Base-by-base conservation (phyloP, 1,140 invertebrate genomes). In the Globodera ellingtonae region DNA sequence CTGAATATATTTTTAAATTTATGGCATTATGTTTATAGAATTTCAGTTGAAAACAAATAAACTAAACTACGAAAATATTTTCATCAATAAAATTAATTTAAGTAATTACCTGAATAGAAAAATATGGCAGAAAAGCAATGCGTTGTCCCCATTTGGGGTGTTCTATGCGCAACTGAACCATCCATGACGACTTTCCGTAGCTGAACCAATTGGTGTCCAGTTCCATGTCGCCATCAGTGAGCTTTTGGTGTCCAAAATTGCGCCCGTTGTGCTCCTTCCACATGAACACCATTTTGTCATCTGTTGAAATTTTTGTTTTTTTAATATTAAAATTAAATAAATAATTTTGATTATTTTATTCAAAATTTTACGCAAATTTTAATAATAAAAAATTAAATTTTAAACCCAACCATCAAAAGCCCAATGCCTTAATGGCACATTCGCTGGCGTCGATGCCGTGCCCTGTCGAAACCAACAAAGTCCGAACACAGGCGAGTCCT, bases 261-360 rank as follows among this genome's bases (percentile, higher is more conserved):
- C 92, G 91, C 0, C 96, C 96, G 91, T 99, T 95, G 89, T 98
- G 96, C 83, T 94, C 92, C 2, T 93, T 89, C 97, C 97, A 99
- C 0, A 94, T 93, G 90, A 93, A 94, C 73, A 93, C 90, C 46
- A 98, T 90, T 83, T 93, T 92, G 67, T 86, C 85, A 13, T 83
- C 85, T 85, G 21, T 21, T 44, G 67, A 10, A 21, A 15, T 44
- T 35, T 24, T 10, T 21, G 4, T 24, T 89, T 98, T 95, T 71
- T 93, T 92, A 89, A 96, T 94, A 81, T 96, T 90, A 50, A 47
- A 44, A 15, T 74, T 52, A 52, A 52, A 52, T 9, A 52, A 52
- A 52, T 9, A 35, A 24, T 50, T 4, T 74, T 50, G 21, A 24
- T 50, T 59, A 74, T 74, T 74, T 15, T 71, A 6, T 71, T 71